Percentiles rank a stretch among this genome's conserved stretches.
phyloP scores from a whole-genome alignment of 2,113 vertebrate genomes.

The Pollachius pollachius region DNA sequence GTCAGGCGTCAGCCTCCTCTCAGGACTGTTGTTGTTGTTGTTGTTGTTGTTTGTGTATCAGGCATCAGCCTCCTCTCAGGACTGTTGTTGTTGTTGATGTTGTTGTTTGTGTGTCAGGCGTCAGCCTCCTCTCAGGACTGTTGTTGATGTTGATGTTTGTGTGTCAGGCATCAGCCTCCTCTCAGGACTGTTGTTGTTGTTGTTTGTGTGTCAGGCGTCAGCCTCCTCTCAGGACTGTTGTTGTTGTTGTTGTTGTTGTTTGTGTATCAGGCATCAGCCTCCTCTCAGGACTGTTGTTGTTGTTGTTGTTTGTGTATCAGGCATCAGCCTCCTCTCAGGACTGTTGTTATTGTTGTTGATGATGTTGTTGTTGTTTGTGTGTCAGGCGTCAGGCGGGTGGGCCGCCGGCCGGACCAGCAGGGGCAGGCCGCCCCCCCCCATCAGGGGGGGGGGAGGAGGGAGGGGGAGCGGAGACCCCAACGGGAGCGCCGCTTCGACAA shows the following conservation, averaged over 20 bases:
- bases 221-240: background rate
- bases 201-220: too few relatives aligned
- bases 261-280: conserved; percentile 80
- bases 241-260: background rate
- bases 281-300: too few relatives aligned
- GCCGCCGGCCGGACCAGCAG: conserved; percentile 90
- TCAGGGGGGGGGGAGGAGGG: conserved; percentile 82
- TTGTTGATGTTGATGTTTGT: background rate
- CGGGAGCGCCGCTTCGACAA: conserved; percentile 94
- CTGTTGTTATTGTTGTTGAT: background rate
- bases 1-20: background rate
- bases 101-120: too few relatives aligned
- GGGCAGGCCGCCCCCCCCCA: conserved; percentile 68
- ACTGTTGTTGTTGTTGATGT: too few relatives aligned
- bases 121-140: background rate
- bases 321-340: background rate
- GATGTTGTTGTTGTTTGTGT: background rate
- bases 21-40: background rate
- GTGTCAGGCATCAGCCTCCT: conserved; percentile 82
- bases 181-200: too few relatives aligned
- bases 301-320: too few relatives aligned
- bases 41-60: conserved; percentile 45
- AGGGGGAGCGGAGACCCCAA: conserved; percentile 89
- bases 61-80: conserved; percentile 78
- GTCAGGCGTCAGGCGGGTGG: conserved; percentile 92